These are phyloP conservation scores for Oncorhynchus gorbuscha DNA, from an alignment of 2,113 vertebrate species.

Conservation along the genomic window DNA sequence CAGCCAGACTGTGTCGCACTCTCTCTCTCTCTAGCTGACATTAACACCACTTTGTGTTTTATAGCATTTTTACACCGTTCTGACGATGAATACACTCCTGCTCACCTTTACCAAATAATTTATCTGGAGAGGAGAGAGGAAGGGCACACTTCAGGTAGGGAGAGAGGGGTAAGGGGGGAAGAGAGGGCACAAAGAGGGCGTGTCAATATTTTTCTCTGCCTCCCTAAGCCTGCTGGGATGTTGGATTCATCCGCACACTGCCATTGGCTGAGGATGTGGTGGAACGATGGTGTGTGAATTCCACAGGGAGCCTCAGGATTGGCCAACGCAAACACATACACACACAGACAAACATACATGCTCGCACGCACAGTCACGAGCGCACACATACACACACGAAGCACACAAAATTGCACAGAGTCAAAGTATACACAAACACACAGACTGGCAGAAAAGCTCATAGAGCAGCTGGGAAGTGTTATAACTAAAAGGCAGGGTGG, in stretches of 20 bases:
- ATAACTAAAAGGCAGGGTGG: neutral
- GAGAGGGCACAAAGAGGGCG: neutral
- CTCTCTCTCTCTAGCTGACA: neutral
- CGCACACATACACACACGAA: neutral
- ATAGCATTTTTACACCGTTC: no score
- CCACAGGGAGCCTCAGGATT: slow-evolving; percentile 48
- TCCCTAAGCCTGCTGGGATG: slow-evolving; percentile 51
- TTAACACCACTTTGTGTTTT: neutral
- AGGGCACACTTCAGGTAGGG: neutral
- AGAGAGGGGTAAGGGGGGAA: neutral
- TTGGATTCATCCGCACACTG: slow-evolving; percentile 41
- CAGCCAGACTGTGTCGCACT: neutral
- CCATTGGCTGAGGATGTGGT: slow-evolving; percentile 62
- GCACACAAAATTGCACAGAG: no score
- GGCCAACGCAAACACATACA: slow-evolving; percentile 35
- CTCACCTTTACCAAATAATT: neutral
- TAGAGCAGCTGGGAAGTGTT: slow-evolving; percentile 14
- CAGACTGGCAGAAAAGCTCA: neutral
- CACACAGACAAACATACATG: slow-evolving; percentile 15
- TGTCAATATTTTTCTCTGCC: slow-evolving; percentile 4
- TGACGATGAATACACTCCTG: neutral
- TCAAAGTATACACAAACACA: slow-evolving; percentile 1
- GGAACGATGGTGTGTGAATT: slow-evolving; percentile 62
- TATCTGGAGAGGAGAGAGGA: no score
- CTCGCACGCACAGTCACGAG: slow-evolving; percentile 11